Evolutionary conservation across 2,113 vertebrate species (phyloP).

Genomic region (Platycercus adscitus): DNA sequence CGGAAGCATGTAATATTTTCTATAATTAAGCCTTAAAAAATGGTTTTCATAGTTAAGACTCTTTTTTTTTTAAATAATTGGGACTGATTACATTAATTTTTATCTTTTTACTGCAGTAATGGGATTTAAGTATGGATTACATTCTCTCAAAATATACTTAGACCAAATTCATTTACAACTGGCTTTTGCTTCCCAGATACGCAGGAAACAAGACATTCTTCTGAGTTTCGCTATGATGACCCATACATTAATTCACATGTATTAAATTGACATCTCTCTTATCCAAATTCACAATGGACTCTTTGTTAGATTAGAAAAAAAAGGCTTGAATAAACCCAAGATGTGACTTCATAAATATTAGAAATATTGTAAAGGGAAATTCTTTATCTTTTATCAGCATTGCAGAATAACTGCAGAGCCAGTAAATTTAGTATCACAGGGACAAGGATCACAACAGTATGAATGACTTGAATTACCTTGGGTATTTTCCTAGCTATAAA

Average conservation of each 20-base stretch:
- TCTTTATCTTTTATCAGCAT: constrained; percentile 34
- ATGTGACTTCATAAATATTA: constrained; percentile 62
- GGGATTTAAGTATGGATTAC: neutral
- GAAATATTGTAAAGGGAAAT: constrained; percentile 39
- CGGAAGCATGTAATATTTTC: neutral
- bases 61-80: neutral
- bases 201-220: neutral
- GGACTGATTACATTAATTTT: neutral
- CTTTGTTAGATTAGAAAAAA: constrained; percentile 52
- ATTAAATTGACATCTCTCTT: neutral
- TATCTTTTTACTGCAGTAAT: neutral
- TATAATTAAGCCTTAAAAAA: neutral
- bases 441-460: constrained; percentile 47
- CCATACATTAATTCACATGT: neutral
- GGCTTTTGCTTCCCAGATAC: neutral
- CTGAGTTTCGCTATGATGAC: neutral
- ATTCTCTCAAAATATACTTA: neutral
- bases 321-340: constrained; percentile 37
- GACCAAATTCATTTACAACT: neutral
- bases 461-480: constrained; percentile 69
- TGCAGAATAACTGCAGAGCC: constrained; percentile 37
- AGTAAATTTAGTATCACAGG: constrained; percentile 25
- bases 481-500: constrained; percentile 60
- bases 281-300: constrained; percentile 46
- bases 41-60: neutral